phyloP scores from a whole-genome alignment of 2,888 invertebrate genomes.

The Thymelicus acteon region DNA sequence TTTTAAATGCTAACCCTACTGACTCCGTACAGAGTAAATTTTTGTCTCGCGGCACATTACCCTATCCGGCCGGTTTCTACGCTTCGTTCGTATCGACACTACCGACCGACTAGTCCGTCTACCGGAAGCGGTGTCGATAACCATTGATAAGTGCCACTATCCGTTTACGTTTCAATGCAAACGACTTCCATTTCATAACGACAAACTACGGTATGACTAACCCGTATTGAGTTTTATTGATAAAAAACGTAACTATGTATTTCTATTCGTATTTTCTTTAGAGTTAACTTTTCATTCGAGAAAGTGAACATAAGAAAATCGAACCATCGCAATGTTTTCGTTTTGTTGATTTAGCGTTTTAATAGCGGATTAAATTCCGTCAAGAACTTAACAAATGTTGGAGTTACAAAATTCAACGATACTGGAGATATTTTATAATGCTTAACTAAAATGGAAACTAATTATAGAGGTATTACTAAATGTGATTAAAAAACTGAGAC shows the following conservation, averaged over 20 bases:
- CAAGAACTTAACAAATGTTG: not conserved
- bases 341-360: not conserved
- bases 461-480: not conserved
- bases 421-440: not conserved
- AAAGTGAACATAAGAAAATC: too few species aligned
- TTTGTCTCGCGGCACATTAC: conserved; percentile 49
- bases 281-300: too few species aligned
- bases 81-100: not conserved
- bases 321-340: too few species aligned
- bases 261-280: too few species aligned
- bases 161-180: conserved; percentile 11
- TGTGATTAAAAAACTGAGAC: not conserved
- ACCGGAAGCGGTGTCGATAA: conserved; percentile 43
- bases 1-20: too few species aligned
- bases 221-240: too few species aligned
- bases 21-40: conserved; percentile 43
- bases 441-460: not conserved
- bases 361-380: not conserved
- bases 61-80: conserved; percentile 48
- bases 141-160: conserved; percentile 22
- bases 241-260: too few species aligned
- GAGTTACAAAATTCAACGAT: not conserved
- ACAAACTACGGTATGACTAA: not conserved
- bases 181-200: not conserved
- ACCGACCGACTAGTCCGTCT: conserved; percentile 2